A percentile compares a stretch with the other conserved stretches of the same genome.
Evolutionary conservation across 2,113 vertebrate species (phyloP).

Genomic region (Sander lucioperca): DNA sequence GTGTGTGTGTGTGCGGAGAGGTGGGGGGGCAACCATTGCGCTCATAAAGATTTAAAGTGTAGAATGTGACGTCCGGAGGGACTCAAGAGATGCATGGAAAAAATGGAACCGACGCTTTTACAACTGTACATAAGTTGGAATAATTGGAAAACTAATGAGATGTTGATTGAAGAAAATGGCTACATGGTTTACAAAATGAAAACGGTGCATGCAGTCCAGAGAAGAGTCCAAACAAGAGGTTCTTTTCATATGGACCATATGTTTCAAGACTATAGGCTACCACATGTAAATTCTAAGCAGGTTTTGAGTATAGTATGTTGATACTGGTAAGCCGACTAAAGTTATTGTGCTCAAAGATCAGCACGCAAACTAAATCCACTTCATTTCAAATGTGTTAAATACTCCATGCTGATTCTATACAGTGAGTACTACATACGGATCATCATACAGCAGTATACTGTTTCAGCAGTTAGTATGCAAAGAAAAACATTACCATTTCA

Average conservation of each 20-base stretch:
- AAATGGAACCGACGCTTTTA: conserved; percentile 25
- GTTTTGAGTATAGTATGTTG: not conserved
- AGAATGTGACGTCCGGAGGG: conserved; percentile 50
- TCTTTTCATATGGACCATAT: not conserved
- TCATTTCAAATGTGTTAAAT: not conserved
- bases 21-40: conserved; percentile 27
- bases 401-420: no score
- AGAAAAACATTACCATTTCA: no score
- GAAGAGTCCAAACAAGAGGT: not conserved
- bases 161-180: not conserved
- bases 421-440: no score
- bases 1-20: not conserved
- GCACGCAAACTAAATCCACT: not conserved
- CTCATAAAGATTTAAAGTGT: conserved; percentile 78
- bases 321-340: not conserved
- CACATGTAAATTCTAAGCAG: not conserved
- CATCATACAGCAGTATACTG: no score
- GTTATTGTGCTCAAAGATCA: not conserved
- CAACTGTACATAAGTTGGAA: not conserved
- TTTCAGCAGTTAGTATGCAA: no score
- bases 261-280: not conserved
- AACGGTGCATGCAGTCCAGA: not conserved
- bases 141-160: not conserved
- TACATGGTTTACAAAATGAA: not conserved
- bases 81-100: conserved; percentile 36